phyloP scores from a whole-genome alignment of 2,888 invertebrate genomes.

The Ectemnius cavifrons region DNA sequence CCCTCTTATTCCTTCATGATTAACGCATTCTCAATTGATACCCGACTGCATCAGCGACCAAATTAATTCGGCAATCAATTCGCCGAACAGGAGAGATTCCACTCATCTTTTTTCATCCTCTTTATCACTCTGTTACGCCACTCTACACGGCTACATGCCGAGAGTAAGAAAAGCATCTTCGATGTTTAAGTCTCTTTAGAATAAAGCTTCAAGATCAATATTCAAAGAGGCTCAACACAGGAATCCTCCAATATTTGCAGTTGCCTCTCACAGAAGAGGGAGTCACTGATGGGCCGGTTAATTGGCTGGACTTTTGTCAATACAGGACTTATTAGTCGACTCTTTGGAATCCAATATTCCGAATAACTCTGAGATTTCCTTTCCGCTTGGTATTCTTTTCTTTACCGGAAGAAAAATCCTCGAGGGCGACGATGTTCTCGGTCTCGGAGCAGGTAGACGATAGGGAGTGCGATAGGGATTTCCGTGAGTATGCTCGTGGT shows the following conservation, averaged over 20 bases:
- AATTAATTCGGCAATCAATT: conserved; percentile 3
- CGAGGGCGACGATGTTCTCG: neutral
- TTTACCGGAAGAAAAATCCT: neutral
- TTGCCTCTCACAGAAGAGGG: neutral
- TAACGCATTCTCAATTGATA: neutral
- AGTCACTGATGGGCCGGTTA: neutral
- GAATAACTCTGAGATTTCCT: neutral
- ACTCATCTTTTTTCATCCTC: neutral
- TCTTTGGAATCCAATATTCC: neutral
- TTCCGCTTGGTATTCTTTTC: neutral
- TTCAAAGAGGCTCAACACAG: neutral
- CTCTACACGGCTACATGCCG: too few relatives aligned
- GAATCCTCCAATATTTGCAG: conserved; percentile 7
- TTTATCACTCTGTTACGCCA: too few relatives aligned
- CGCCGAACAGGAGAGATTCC: neutral
- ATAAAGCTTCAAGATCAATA: neutral
- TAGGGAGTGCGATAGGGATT: neutral
- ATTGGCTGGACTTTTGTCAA: neutral
- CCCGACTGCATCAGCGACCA: neutral
- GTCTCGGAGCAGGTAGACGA: neutral
- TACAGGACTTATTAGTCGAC: neutral
- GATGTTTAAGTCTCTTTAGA: neutral
- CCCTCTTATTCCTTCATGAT: neutral
- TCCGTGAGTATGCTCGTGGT: too few relatives aligned
- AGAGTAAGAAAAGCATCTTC: neutral